Evolutionary conservation across 2,888 invertebrate species (phyloP).

Genomic region (Platerodrilus igneus): DNA sequence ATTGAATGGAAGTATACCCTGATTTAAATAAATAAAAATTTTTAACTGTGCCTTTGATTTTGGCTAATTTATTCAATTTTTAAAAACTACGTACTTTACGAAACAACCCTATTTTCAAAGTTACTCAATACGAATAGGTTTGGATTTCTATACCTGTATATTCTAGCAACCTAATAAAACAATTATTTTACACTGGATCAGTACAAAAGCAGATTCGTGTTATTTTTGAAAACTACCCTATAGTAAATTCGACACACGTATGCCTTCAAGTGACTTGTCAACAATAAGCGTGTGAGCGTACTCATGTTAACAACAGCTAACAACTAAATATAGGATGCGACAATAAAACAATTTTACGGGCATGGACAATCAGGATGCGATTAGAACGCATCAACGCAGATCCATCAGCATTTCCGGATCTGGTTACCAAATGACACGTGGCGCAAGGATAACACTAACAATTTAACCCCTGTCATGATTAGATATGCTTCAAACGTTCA

Average conservation of each 20-base stretch:
- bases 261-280: constrained; percentile 17
- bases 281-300: constrained; percentile 20
- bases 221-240: no score
- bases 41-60: no score
- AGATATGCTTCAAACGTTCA: constrained; percentile 18
- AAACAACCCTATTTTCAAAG: no score
- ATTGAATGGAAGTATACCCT: no score
- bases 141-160: no score
- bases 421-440: constrained; percentile 30
- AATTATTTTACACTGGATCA: no score
- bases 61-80: no score
- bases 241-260: constrained; percentile 8
- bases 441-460: constrained; percentile 22
- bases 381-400: constrained; percentile 26
- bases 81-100: no score
- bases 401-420: constrained; percentile 29
- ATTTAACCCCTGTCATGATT: constrained; percentile 22
- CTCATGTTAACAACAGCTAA: constrained; percentile 22
- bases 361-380: constrained; percentile 22
- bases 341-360: constrained; percentile 28
- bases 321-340: constrained; percentile 16
- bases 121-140: no score
- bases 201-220: no score
- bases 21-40: no score
- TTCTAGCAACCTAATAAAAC: no score